Percentiles rank a stretch among this genome's conserved stretches.
These are phyloP conservation scores for Oscheius sp. DNA, from an alignment of 2,888 invertebrate species.

Conservation along the genomic window DNA sequence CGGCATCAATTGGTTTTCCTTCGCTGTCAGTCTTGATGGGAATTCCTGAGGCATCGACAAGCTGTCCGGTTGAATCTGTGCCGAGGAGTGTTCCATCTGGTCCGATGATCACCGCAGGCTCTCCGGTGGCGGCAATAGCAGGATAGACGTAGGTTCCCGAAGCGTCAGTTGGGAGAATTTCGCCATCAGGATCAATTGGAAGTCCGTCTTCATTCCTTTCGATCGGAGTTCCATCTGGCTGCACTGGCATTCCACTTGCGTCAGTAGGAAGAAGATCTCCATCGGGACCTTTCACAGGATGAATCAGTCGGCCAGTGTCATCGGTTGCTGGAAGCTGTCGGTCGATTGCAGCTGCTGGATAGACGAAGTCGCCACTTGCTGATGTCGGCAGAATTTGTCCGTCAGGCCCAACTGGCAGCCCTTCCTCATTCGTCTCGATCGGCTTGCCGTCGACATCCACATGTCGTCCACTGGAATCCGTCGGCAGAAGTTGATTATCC, in stretches of 20 bases:
- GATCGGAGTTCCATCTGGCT: conserved; percentile 36
- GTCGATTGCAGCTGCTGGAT: conserved; percentile 20
- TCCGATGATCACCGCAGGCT: conserved; percentile 44
- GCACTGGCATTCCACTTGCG: conserved; percentile 21
- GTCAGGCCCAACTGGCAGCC: conserved; percentile 42
- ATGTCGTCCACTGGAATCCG: conserved; percentile 54
- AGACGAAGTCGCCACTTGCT: conserved; percentile 34
- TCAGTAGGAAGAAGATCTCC: conserved; percentile 53
- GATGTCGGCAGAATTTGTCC: conserved; percentile 44
- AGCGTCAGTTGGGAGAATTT: conserved; percentile 44
- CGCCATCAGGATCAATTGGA: conserved; percentile 35
- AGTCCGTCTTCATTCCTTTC: conserved; percentile 36
- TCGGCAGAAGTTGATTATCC: conserved; percentile 42
- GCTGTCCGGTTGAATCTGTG: conserved; percentile 53
- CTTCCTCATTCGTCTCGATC: conserved; percentile 33
- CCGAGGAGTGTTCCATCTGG: conserved; percentile 46
- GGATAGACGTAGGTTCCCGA: conserved; percentile 42
- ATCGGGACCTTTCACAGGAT: conserved; percentile 61
- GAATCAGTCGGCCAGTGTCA: conserved; percentile 53
- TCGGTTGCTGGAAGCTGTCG: conserved; percentile 43
- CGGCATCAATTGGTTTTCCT: conserved; percentile 47
- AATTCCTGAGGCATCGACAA: conserved; percentile 31
- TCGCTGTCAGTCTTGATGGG: conserved; percentile 43
- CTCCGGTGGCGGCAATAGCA: conserved; percentile 51
- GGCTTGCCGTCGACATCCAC: conserved; percentile 47